These are phyloP conservation scores for Halictus ligatus DNA, from an alignment of 2,888 invertebrate species.

Conservation along the genomic window DNA sequence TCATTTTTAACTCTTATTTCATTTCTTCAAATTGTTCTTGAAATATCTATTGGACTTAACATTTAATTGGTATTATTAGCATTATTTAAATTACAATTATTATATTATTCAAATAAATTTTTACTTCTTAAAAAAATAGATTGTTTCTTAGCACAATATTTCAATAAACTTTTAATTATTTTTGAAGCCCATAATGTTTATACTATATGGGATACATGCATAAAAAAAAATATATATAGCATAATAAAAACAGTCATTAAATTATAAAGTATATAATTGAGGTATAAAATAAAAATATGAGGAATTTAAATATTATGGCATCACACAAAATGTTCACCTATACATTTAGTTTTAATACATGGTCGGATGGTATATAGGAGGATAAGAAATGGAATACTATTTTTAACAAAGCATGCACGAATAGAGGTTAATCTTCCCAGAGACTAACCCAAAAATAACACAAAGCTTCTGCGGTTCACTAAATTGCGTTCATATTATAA, in stretches of 20 bases:
- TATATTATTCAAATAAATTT: background rate
- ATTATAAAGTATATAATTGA: background rate
- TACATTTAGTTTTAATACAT: slow-evolving; percentile 45
- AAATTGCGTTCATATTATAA: slow-evolving; percentile 62
- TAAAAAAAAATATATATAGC: background rate
- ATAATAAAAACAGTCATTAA: background rate
- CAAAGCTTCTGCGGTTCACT: slow-evolving; percentile 73
- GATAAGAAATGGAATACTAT: slow-evolving; percentile 75
- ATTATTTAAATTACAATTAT: slow-evolving; percentile 9
- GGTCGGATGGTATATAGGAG: slow-evolving; percentile 47
- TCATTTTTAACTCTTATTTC: slow-evolving; percentile 26
- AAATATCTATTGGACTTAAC: slow-evolving; percentile 22
- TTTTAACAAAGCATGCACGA: slow-evolving; percentile 80
- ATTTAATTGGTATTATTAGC: slow-evolving; percentile 1
- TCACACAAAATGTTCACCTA: slow-evolving; percentile 12
- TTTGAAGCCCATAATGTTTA: background rate
- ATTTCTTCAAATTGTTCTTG: slow-evolving; percentile 9
- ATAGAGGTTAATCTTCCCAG: slow-evolving; percentile 81
- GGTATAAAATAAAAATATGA: background rate
- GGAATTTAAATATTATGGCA: background rate
- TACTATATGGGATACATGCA: background rate
- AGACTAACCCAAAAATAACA: slow-evolving; percentile 80
- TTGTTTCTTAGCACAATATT: background rate
- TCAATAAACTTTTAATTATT: slow-evolving; percentile 7
- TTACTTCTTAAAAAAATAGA: background rate